These are phyloP conservation scores for Callimorpha dominula DNA, from an alignment of 2,888 invertebrate species.

Conservation along the genomic window DNA sequence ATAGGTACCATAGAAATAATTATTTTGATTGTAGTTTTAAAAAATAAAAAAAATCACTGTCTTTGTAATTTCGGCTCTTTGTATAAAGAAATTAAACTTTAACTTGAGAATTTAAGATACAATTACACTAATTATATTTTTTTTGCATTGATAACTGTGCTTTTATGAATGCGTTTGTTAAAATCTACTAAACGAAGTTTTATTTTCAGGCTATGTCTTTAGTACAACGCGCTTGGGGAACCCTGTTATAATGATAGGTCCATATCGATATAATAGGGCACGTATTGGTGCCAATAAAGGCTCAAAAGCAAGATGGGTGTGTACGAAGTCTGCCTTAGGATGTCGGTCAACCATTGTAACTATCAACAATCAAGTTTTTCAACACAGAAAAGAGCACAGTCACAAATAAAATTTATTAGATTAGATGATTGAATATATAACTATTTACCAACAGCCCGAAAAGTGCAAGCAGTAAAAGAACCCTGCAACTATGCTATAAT, in stretches of 20 bases:
- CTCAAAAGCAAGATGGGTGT: conserved; percentile 26
- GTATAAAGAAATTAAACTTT: neutral
- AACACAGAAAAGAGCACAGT: conserved; percentile 24
- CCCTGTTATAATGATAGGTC: conserved; percentile 44
- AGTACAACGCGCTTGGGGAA: conserved; percentile 45
- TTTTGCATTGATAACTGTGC: neutral
- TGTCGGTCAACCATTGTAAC: conserved; percentile 23
- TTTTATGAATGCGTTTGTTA: neutral
- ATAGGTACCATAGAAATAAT: neutral
- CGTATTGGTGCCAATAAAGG: conserved; percentile 17
- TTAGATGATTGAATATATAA: no score
- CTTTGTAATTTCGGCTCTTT: neutral
- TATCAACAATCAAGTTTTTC: conserved; percentile 11
- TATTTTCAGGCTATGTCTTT: conserved; percentile 21
- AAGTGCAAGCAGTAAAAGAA: neutral
- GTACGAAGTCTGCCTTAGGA: conserved; percentile 12
- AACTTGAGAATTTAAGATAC: neutral
- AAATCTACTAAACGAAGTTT: neutral
- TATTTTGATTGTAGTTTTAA: neutral
- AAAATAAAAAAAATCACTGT: neutral
- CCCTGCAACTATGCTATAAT: neutral
- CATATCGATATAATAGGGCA: conserved; percentile 44
- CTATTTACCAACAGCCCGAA: neutral
- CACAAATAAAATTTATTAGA: conserved; percentile 6
- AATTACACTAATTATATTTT: neutral